Conservation (phyloP, 2,888 invertebrate genomes). For the Acronicta aceris region DNA sequence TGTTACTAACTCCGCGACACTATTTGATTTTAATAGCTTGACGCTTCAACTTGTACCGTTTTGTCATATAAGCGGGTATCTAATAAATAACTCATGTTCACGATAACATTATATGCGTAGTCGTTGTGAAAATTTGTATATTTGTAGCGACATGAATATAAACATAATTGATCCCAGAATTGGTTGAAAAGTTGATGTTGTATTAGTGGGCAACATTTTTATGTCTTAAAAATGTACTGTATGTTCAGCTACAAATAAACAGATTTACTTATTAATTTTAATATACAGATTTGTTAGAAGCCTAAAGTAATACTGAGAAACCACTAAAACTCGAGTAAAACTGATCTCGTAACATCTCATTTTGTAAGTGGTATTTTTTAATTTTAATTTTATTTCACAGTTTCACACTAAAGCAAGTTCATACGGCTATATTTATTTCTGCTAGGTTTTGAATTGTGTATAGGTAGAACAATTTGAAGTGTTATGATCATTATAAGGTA, state of each 20-base stretch:
- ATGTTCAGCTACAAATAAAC: conserved; percentile 48
- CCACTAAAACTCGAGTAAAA: conserved; percentile 31
- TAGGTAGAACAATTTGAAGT: conserved; percentile 17
- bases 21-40: conserved; percentile 59
- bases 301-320: conserved; percentile 58
- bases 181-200: conserved; percentile 5
- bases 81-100: conserved; percentile 49
- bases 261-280: conserved; percentile 39
- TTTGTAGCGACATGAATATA: conserved; percentile 38
- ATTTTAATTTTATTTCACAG: conserved; percentile 30
- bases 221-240: neutral
- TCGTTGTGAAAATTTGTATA: conserved; percentile 38
- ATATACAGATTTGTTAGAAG: conserved; percentile 48
- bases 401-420: conserved; percentile 39
- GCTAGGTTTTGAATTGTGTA: conserved; percentile 40
- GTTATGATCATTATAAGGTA: conserved; percentile 17
- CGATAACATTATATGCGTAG: conserved; percentile 39
- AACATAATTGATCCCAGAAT: conserved; percentile 8
- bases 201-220: conserved; percentile 4
- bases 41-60: conserved; percentile 56
- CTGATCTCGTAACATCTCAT: conserved; percentile 52
- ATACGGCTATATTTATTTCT: conserved; percentile 40
- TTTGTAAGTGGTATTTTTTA: conserved; percentile 40
- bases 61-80: conserved; percentile 45
- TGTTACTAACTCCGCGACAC: conserved; percentile 61